Conservation (phyloP, 2,888 invertebrate species). For the Spodoptera picta region DNA sequence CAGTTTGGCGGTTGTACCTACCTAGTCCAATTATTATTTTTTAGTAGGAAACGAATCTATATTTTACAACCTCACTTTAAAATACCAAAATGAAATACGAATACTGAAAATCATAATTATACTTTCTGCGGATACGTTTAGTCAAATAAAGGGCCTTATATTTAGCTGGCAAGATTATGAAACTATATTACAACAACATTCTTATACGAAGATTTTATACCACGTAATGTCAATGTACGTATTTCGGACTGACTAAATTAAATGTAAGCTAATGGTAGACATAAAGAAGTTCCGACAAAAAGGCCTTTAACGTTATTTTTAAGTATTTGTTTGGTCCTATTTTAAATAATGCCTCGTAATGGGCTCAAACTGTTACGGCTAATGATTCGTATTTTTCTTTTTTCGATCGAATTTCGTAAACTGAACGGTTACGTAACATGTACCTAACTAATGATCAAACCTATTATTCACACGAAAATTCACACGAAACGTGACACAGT, state of each 20-base stretch:
- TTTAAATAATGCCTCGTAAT: constrained; percentile 16
- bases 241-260: constrained; percentile 9
- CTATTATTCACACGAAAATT: constrained; percentile 5
- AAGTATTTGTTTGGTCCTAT: constrained; percentile 21
- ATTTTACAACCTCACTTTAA: too few species aligned
- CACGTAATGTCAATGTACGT: background rate
- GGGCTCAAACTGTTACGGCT: constrained; percentile 6
- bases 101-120: too few species aligned
- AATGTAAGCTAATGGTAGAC: constrained; percentile 9
- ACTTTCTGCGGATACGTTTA: too few species aligned
- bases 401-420: constrained; percentile 2
- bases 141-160: too few species aligned
- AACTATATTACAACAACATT: too few species aligned
- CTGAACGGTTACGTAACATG: background rate
- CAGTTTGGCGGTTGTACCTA: too few species aligned
- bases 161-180: too few species aligned
- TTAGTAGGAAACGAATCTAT: too few species aligned
- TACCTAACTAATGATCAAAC: constrained; percentile 15
- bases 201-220: too few species aligned
- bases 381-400: constrained; percentile 6
- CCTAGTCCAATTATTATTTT: too few species aligned
- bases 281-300: constrained; percentile 10
- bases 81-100: too few species aligned
- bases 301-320: constrained; percentile 21
- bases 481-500: background rate